These are phyloP conservation scores for Microcebus tavaratra DNA, from an alignment of 2,113 vertebrate species.

Conservation along the genomic window DNA sequence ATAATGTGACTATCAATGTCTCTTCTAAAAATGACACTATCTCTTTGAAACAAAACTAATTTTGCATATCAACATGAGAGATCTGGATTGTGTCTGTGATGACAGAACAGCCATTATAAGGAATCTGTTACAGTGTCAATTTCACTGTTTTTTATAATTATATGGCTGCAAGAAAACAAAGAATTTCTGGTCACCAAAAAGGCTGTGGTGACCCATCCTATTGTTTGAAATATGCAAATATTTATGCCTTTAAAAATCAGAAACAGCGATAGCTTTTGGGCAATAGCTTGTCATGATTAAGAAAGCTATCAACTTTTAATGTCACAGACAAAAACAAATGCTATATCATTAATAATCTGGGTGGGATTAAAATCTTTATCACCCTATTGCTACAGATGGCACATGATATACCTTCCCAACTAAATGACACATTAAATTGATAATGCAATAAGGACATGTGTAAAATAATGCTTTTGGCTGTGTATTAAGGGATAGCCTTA, in stretches of 20 bases:
- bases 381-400: neutral
- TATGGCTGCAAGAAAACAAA: neutral
- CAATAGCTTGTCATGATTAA: neutral
- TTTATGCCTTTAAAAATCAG: conserved; percentile 33
- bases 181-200: neutral
- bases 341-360: neutral
- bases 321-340: conserved; percentile 1
- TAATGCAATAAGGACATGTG: neutral
- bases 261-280: neutral
- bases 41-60: conserved; percentile 9
- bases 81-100: neutral
- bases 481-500: neutral
- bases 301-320: conserved; percentile 37
- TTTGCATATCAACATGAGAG: neutral
- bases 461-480: neutral
- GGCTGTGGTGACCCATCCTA: neutral
- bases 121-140: neutral
- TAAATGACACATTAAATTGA: neutral
- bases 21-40: neutral
- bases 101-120: neutral
- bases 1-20: neutral
- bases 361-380: conserved; percentile 9
- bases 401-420: neutral
- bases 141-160: neutral
- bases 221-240: neutral